A percentile compares a stretch with the other conserved stretches of the same genome.
Conservation (phyloP, 2,888 invertebrate genomes). For the Eudemis profundana region DNA sequence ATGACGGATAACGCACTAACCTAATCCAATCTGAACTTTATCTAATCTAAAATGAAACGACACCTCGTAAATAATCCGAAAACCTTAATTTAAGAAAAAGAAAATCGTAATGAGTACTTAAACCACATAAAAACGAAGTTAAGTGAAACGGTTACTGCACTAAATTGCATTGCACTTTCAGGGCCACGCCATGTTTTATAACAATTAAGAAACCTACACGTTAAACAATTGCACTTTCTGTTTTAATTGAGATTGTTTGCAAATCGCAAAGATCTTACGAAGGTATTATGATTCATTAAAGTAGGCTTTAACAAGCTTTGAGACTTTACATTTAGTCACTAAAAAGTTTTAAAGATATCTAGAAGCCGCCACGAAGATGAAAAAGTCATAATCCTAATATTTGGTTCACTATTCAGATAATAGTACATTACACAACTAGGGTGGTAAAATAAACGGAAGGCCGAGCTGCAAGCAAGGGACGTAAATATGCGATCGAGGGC, state of each 20-base stretch:
- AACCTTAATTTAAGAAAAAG: background rate
- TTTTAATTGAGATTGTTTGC: constrained; percentile 26
- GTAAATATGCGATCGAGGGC: too few relatives aligned
- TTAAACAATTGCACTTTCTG: constrained; percentile 33
- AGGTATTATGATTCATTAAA: background rate
- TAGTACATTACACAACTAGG: too few relatives aligned
- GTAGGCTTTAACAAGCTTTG: background rate
- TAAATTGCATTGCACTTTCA: constrained; percentile 26
- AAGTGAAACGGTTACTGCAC: constrained; percentile 28
- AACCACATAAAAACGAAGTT: constrained; percentile 27
- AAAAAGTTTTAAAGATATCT: too few relatives aligned
- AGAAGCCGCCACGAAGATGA: too few relatives aligned
- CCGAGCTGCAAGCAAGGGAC: too few relatives aligned
- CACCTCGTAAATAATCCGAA: too few relatives aligned
- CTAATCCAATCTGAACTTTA: too few relatives aligned
- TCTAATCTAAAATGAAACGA: too few relatives aligned
- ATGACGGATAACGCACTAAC: too few relatives aligned
- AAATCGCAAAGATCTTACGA: background rate
- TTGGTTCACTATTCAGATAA: too few relatives aligned
- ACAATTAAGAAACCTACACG: constrained; percentile 40
- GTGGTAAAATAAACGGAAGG: too few relatives aligned
- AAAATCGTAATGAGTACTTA: background rate
- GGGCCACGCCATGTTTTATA: constrained; percentile 38
- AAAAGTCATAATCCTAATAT: too few relatives aligned
- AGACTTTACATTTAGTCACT: background rate